Percentiles rank a stretch among this genome's conserved stretches.
These are phyloP conservation scores for Drosophila limbata DNA, from an alignment of 2,888 invertebrate species.

Conservation along the genomic window DNA sequence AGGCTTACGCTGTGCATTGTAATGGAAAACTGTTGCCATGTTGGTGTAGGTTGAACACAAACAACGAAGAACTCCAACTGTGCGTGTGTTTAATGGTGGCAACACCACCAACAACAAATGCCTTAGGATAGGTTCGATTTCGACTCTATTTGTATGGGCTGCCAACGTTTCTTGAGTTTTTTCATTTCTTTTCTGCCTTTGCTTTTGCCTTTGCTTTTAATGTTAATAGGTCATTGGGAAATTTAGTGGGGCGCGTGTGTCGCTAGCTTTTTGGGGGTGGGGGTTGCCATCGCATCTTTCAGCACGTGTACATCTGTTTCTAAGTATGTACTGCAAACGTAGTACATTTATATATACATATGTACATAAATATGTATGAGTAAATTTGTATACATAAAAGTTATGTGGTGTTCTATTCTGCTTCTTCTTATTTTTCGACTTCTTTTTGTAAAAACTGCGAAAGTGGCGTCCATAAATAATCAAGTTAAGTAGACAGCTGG, in stretches of 20 bases:
- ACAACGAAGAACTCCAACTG: slow-evolving; percentile 27
- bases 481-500: slow-evolving; percentile 36
- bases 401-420: not conserved
- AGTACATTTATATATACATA: not conserved
- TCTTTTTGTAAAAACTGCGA: slow-evolving; percentile 12
- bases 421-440: not conserved
- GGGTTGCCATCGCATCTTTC: slow-evolving; percentile 15
- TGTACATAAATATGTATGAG: not conserved
- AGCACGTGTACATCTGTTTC: slow-evolving; percentile 35
- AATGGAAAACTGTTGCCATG: slow-evolving; percentile 73
- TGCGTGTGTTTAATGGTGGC: slow-evolving; percentile 7
- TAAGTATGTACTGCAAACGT: slow-evolving; percentile 18
- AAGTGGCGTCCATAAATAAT: slow-evolving; percentile 40
- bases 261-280: slow-evolving; percentile 21
- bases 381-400: not conserved
- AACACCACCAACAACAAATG: slow-evolving; percentile 59
- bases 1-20: slow-evolving; percentile 43
- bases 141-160: slow-evolving; percentile 53
- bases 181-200: slow-evolving; percentile 8
- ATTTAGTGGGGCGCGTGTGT: slow-evolving; percentile 61
- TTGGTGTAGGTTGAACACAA: slow-evolving; percentile 50
- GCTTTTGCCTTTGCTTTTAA: slow-evolving; percentile 44
- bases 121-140: slow-evolving; percentile 73
- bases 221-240: slow-evolving; percentile 76
- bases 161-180: slow-evolving; percentile 17